A percentile compares a stretch with the other conserved stretches of the same genome.
Evolutionary conservation across 23 tunicate species (phyloP).

Genomic region (Clavelina lepadiformis): DNA sequence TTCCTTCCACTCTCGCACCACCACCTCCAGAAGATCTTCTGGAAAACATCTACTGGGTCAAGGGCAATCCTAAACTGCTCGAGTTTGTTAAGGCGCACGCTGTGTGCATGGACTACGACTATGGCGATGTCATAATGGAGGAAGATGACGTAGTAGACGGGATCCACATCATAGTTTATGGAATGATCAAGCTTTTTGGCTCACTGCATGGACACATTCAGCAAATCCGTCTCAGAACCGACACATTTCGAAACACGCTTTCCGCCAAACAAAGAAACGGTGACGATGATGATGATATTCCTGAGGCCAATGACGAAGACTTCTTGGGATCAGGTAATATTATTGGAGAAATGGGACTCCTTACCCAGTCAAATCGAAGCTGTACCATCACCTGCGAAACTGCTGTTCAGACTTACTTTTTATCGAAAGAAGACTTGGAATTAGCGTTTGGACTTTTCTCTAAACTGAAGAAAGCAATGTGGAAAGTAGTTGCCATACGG

Average conservation of each 20-base stretch:
- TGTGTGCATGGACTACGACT: conserved; percentile 41
- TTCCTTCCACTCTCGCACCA: conserved; percentile 66
- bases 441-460: conserved; percentile 50
- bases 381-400: conserved; percentile 80
- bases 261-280: background rate
- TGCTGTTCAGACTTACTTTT: conserved; percentile 79
- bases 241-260: background rate
- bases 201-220: no score
- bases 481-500: conserved; percentile 69
- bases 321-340: conserved; percentile 73
- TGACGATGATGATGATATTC: background rate
- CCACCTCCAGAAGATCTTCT: conserved; percentile 62
- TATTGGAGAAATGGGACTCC: conserved; percentile 72
- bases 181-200: conserved; percentile 80
- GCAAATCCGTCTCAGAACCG: background rate
- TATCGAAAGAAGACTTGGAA: conserved; percentile 52
- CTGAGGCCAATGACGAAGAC: conserved; percentile 38
- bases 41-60: conserved; percentile 68
- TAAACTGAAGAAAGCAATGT: conserved; percentile 50
- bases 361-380: conserved; percentile 34
- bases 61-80: conserved; percentile 39
- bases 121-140: conserved; percentile 66
- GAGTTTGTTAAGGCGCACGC: conserved; percentile 32
- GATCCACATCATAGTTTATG: conserved; percentile 75
- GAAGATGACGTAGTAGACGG: conserved; percentile 71